These are phyloP conservation scores for Carassius auratus DNA, from an alignment of 2,113 vertebrate genomes.

Conservation along the genomic window DNA sequence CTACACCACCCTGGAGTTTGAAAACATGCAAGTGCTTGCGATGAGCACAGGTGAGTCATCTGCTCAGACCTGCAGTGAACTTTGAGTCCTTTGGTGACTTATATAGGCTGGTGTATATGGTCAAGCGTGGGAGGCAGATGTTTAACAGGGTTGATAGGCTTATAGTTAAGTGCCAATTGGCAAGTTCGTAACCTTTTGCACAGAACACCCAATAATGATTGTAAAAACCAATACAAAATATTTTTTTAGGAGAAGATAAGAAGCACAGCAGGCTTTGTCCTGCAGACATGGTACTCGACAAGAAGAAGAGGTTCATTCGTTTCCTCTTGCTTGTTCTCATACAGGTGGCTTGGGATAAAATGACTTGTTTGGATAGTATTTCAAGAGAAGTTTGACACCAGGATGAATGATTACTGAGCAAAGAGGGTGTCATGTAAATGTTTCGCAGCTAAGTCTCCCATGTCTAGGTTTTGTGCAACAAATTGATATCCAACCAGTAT, in stretches of 20 bases:
- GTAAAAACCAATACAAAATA: constrained; percentile 12
- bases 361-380: constrained; percentile 48
- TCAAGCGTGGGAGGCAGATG: constrained; percentile 56
- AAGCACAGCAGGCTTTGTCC: constrained; percentile 14
- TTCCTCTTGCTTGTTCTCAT: constrained; percentile 69
- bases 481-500: constrained; percentile 41
- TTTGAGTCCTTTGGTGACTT: constrained; percentile 67
- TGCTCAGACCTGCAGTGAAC: constrained; percentile 49
- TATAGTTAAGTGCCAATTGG: constrained; percentile 29
- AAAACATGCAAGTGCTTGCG: constrained; percentile 97
- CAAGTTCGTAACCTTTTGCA: constrained; percentile 18
- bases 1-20: constrained; percentile 98
- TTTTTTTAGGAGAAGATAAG: constrained; percentile 34
- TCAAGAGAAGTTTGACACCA: constrained; percentile 48
- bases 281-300: constrained; percentile 14
- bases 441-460: constrained; percentile 71
- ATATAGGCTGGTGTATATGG: constrained; percentile 64
- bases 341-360: constrained; percentile 53
- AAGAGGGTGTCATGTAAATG: constrained; percentile 57
- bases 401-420: constrained; percentile 49
- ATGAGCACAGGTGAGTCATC: constrained; percentile 92
- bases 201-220: constrained; percentile 51
- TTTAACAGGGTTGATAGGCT: constrained; percentile 59
- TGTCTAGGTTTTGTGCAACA: constrained; percentile 60
- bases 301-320: constrained; percentile 53